Evolutionary conservation across 2,888 invertebrate genomes (phyloP).

Genomic region (Pyrocoelia pectoralis): DNA sequence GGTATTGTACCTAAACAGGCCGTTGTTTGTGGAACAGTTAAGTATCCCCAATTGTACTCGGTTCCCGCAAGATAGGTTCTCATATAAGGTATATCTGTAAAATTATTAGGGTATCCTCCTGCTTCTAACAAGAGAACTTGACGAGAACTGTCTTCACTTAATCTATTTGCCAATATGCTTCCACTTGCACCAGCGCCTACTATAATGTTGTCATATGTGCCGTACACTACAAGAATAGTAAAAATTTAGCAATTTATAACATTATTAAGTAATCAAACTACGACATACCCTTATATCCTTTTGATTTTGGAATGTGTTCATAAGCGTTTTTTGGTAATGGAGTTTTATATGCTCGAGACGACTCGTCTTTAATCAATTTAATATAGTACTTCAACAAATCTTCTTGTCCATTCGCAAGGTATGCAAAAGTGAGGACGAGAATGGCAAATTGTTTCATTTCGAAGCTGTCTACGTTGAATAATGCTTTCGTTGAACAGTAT

Average conservation of each 20-base stretch:
- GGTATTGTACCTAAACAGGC: background rate
- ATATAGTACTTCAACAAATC: too few relatives aligned
- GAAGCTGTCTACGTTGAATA: too few relatives aligned
- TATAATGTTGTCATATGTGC: background rate
- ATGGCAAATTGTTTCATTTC: too few relatives aligned
- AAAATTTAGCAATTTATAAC: background rate
- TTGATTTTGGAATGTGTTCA: background rate
- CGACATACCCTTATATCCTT: background rate
- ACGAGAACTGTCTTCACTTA: background rate
- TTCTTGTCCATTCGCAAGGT: too few relatives aligned
- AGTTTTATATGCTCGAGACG: background rate
- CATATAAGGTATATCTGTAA: background rate
- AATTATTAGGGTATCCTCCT: background rate
- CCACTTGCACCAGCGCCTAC: background rate
- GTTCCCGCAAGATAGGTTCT: background rate
- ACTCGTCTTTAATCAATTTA: background rate
- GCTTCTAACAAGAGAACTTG: background rate
- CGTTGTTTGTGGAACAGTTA: background rate
- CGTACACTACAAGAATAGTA: background rate
- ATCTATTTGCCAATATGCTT: background rate
- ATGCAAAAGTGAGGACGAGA: too few relatives aligned
- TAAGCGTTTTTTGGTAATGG: background rate
- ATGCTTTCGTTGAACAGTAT: too few relatives aligned
- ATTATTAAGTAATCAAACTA: background rate
- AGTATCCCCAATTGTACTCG: background rate